phyloP scores from a whole-genome alignment of 2,888 invertebrate genomes.

The Trachelus troglodyta region DNA sequence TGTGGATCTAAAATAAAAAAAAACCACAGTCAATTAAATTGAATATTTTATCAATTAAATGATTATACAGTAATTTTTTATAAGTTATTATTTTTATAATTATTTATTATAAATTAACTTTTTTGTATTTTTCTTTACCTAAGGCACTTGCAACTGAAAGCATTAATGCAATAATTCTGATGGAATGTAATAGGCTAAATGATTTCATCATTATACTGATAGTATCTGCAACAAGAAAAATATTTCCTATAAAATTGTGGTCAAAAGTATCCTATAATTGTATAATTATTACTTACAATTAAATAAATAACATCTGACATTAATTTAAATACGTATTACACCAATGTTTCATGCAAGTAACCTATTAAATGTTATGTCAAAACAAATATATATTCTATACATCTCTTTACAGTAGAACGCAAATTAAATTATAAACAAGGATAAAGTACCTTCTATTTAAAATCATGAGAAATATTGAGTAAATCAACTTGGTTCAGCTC shows the following conservation, averaged over 20 bases:
- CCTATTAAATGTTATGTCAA: neutral
- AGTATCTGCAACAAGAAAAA: neutral
- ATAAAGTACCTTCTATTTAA: neutral
- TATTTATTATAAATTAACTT: neutral
- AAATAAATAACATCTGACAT: neutral
- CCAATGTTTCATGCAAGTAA: neutral
- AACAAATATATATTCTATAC: neutral
- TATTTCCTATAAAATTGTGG: neutral
- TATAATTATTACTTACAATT: neutral
- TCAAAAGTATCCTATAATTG: neutral
- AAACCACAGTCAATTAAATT: neutral
- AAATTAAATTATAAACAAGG: neutral
- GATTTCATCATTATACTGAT: neutral
- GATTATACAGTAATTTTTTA: neutral
- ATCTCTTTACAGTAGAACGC: neutral
- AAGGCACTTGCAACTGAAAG: neutral
- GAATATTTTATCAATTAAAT: neutral
- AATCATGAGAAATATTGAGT: neutral
- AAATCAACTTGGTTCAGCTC: neutral
- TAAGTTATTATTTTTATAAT: too few relatives aligned
- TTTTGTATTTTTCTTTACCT: neutral
- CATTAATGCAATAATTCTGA: neutral
- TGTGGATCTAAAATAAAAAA: conserved; percentile 70
- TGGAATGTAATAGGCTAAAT: neutral
- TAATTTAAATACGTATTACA: neutral